Evolutionary conservation across 2,797 vertebrate genomes (phyloP).

Genomic region (Pseudopleuronectes americanus): DNA sequence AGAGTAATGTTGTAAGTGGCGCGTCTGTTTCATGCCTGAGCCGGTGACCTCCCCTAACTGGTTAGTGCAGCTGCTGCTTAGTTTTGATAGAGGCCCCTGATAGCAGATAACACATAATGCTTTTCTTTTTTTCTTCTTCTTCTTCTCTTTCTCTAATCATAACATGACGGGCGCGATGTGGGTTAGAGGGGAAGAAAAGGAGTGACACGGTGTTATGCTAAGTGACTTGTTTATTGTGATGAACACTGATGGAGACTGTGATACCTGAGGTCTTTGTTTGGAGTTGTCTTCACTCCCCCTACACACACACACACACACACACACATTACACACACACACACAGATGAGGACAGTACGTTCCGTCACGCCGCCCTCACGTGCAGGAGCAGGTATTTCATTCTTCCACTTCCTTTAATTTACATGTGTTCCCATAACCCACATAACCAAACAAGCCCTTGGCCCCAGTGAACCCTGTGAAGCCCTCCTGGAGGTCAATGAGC

Average conservation of each 20-base stretch:
- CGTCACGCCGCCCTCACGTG: conserved; percentile 19
- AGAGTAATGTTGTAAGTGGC: conserved; percentile 14
- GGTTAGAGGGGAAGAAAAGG: conserved; percentile 52
- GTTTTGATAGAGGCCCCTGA: conserved; percentile 62
- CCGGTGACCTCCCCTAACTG: conserved; percentile 46
- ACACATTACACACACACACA: not conserved
- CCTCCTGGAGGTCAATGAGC: conserved; percentile 73
- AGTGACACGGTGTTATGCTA: conserved; percentile 53
- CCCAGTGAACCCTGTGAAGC: conserved; percentile 67
- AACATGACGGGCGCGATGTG: conserved; percentile 56
- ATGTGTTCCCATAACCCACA: conserved; percentile 32
- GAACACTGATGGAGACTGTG: conserved; percentile 61
- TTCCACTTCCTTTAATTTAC: conserved; percentile 41
- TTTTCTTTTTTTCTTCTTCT: conserved; percentile 15
- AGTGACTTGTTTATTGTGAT: conserved; percentile 74
- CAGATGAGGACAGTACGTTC: conserved; percentile 21
- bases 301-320: conserved; percentile 1
- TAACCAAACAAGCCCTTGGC: conserved; percentile 53
- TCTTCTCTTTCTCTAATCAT: conserved; percentile 28
- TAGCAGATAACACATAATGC: conserved; percentile 43
- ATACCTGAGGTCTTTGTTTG: conserved; percentile 61
- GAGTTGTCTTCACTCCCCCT: conserved; percentile 47
- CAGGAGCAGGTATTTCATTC: conserved; percentile 23
- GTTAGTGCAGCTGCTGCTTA: conserved; percentile 64
- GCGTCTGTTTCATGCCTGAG: conserved; percentile 20